Conservation (phyloP, 2,113 vertebrate genomes). For the Cyanocitta stelleri region DNA sequence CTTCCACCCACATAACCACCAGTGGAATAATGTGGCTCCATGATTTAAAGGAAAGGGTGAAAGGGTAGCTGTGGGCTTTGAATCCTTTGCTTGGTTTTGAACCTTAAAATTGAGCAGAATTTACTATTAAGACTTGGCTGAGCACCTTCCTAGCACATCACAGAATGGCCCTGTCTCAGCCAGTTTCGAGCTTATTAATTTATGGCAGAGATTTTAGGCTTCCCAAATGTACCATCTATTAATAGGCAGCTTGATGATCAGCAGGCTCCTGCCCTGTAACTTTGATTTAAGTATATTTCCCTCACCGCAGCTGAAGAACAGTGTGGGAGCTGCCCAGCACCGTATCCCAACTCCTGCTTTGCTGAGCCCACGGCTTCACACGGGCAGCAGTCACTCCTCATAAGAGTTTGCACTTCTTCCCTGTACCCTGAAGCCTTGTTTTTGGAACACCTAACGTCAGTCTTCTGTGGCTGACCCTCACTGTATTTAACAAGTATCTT, state of each 20-base stretch:
- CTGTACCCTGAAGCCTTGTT: not conserved
- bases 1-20: not conserved
- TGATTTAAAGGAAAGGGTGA: not conserved
- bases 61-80: not conserved
- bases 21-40: rapidly evolving
- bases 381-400: not conserved
- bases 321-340: rapidly evolving
- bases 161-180: not conserved
- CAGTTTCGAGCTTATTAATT: not conserved
- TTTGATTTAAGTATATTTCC: not conserved
- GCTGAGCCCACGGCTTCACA: rapidly evolving
- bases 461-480: slow-evolving; percentile 33
- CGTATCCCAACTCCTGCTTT: rapidly evolving
- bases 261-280: not conserved
- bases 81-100: not conserved
- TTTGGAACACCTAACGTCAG: not conserved
- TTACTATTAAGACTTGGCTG: not conserved
- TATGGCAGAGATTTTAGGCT: not conserved
- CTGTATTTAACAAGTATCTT: slow-evolving; percentile 44
- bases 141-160: not conserved
- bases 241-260: not conserved
- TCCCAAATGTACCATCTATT: not conserved
- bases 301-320: rapidly evolving
- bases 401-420: not conserved
- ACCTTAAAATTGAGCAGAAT: not conserved